Conservation (phyloP, 23 tunicate genomes). For the Oikopleura dioica region DNA sequence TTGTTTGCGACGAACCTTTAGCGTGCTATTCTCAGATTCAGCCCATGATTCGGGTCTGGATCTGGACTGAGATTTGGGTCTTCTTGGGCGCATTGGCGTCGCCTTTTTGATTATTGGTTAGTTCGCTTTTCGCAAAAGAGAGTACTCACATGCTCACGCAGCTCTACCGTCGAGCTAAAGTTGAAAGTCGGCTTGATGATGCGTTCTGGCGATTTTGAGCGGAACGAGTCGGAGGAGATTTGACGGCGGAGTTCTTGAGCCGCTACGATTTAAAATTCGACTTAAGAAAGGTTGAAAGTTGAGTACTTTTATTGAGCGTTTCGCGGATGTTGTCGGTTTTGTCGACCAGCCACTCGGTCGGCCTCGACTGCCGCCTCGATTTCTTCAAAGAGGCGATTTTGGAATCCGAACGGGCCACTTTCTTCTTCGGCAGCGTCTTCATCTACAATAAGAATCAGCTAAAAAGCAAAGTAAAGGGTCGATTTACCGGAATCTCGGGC, state of each 20-base stretch:
- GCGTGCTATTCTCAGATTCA: not conserved
- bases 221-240: not conserved
- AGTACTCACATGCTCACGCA: not conserved
- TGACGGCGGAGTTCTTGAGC: not conserved
- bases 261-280: too few species aligned
- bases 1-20: not conserved
- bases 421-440: not conserved
- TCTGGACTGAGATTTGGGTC: slow-evolving; percentile 11
- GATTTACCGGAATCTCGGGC: not conserved
- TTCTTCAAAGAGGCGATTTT: not conserved
- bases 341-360: not conserved
- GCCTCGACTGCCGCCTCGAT: not conserved
- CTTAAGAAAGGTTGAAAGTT: too few species aligned
- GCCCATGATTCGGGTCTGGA: slow-evolving; percentile 12
- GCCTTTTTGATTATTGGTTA: too few species aligned
- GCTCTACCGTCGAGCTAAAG: not conserved
- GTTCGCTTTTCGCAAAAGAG: not conserved
- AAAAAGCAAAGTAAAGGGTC: not conserved
- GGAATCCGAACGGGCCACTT: not conserved
- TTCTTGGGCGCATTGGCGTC: not conserved
- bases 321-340: not conserved
- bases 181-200: not conserved
- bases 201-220: slow-evolving; percentile 1
- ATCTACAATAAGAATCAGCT: not conserved
- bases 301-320: too few species aligned